Conservation (phyloP, 1,140 invertebrate genomes). For the Mamestra configurata region DNA sequence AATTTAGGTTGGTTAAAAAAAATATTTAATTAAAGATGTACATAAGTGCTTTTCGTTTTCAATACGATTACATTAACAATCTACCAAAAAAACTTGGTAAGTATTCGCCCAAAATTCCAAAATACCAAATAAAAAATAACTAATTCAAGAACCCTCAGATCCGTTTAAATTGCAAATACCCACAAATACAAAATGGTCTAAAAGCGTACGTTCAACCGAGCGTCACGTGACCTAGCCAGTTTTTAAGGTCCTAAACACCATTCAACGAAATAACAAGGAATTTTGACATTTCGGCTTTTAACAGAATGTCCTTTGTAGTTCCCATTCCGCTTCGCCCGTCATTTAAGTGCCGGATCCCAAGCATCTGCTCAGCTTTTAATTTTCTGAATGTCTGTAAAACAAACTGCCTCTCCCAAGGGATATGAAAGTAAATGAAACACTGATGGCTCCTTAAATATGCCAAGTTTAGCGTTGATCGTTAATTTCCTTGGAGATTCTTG, state of each 20-base stretch:
- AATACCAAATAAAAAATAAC: too few relatives aligned
- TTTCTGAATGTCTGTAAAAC: slow-evolving; percentile 62
- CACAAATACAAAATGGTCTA: not conserved
- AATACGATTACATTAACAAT: too few relatives aligned
- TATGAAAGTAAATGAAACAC: slow-evolving; percentile 56
- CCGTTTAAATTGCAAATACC: not conserved
- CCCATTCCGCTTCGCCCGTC: slow-evolving; percentile 37
- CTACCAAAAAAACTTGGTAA: too few relatives aligned
- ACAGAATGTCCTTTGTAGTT: slow-evolving; percentile 53
- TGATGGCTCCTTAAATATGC: slow-evolving; percentile 59
- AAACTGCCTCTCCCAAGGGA: slow-evolving; percentile 52
- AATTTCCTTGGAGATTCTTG: slow-evolving; percentile 61
- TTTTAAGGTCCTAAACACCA: slow-evolving; percentile 60
- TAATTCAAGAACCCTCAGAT: not conserved
- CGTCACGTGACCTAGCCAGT: slow-evolving; percentile 12
- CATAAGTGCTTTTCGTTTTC: too few relatives aligned
- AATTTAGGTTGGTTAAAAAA: too few relatives aligned
- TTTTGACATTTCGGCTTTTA: slow-evolving; percentile 58
- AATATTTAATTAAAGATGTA: too few relatives aligned
- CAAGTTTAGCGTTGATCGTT: slow-evolving; percentile 58
- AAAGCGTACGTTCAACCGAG: not conserved
- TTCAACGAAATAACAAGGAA: slow-evolving; percentile 60
- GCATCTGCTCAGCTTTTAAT: slow-evolving; percentile 60
- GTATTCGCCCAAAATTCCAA: too few relatives aligned
- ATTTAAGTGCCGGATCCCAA: slow-evolving; percentile 39